Conservation (phyloP, 2,888 invertebrate species). For the Branchellion lobata region DNA sequence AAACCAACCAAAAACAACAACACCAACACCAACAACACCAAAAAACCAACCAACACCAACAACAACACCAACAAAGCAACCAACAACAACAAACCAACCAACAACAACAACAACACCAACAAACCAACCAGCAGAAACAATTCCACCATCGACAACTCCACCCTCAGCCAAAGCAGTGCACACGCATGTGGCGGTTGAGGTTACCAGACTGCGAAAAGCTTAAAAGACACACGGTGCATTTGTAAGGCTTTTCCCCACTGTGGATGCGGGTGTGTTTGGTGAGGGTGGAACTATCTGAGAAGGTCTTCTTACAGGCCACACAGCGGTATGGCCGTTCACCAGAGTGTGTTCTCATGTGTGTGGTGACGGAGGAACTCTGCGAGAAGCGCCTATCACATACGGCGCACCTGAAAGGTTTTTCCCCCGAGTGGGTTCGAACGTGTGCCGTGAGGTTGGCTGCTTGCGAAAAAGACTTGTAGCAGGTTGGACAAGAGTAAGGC, state of each 20-base stretch:
- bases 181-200: constrained; percentile 96
- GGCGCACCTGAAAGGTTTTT: constrained; percentile 95
- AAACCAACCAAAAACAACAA: not conserved
- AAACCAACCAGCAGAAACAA: no score
- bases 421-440: constrained; percentile 90
- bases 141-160: not conserved
- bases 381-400: constrained; percentile 95
- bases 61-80: no score
- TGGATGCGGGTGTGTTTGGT: constrained; percentile 93
- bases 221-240: constrained; percentile 90
- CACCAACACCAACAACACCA: no score
- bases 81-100: no score
- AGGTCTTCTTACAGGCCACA: constrained; percentile 93
- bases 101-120: no score
- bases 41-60: no score
- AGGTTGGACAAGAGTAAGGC: constrained; percentile 71
- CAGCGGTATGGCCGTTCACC: constrained; percentile 86
- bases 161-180: constrained; percentile 68
- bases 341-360: constrained; percentile 99
- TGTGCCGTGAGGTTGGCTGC: constrained; percentile 98
- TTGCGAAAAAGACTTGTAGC: constrained; percentile 91
- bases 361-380: constrained; percentile 89
- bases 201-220: constrained; percentile 98
- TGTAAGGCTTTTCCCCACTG: constrained; percentile 83
- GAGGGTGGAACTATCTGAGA: constrained; percentile 95